A percentile compares a stretch with the other conserved stretches of the same genome.
phyloP scores from a whole-genome alignment of 1,140 invertebrate species.

The Conus betulinus region DNA sequence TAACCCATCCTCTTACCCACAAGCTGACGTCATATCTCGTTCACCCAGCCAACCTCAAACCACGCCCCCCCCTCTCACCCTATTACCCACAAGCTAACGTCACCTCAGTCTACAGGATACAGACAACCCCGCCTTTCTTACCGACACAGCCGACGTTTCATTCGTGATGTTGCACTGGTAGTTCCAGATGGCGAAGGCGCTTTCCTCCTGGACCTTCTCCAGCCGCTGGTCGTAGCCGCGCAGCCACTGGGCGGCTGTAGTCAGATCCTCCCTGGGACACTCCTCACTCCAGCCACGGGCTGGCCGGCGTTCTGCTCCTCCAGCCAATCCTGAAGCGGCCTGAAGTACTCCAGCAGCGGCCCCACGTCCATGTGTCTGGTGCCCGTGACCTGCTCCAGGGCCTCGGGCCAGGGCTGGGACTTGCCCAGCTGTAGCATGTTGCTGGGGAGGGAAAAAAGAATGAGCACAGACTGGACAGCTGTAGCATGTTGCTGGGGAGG shows the following conservation, averaged over 20 bases:
- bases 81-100: no score
- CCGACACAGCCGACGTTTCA: slow-evolving; percentile 53
- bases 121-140: slow-evolving; percentile 71
- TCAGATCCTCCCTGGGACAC: slow-evolving; percentile 34
- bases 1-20: no score
- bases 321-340: slow-evolving; percentile 83
- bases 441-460: slow-evolving; percentile 72
- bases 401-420: slow-evolving; percentile 88
- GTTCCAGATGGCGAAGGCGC: slow-evolving; percentile 46
- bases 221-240: slow-evolving; percentile 47
- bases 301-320: slow-evolving; percentile 69
- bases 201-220: slow-evolving; percentile 25
- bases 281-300: slow-evolving; percentile 31
- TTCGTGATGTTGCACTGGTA: slow-evolving; percentile 65
- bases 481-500: slow-evolving; percentile 83
- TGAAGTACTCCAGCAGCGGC: slow-evolving; percentile 78
- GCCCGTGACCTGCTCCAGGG: slow-evolving; percentile 87
- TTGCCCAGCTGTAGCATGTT: slow-evolving; percentile 87
- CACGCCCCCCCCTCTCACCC: no score
- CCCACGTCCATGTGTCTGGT: slow-evolving; percentile 83
- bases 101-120: neutral
- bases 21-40: no score
- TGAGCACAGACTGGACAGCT: no score
- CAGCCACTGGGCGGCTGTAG: slow-evolving; percentile 45
- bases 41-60: no score